Evolutionary conservation across 2,888 invertebrate species (phyloP).

Genomic region (Drosophila leonis): DNA sequence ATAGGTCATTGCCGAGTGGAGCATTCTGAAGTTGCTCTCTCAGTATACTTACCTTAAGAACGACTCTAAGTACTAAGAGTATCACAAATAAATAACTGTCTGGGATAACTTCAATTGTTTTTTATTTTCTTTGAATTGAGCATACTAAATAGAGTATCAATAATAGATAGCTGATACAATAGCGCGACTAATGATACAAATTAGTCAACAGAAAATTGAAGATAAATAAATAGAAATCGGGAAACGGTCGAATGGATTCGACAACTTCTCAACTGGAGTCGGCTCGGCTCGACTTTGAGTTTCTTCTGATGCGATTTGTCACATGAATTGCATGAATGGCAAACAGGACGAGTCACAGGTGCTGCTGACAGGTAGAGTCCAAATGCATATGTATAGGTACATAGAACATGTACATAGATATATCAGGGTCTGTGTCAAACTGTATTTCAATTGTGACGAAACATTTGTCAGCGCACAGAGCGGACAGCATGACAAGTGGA

Average conservation of each 20-base stretch:
- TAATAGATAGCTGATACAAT: neutral
- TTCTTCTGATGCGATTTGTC: constrained; percentile 51
- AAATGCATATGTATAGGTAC: neutral
- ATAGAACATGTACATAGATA: neutral
- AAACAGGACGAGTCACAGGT: constrained; percentile 19
- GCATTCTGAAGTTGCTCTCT: neutral
- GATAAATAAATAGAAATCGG: neutral
- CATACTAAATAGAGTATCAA: neutral
- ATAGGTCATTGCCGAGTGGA: neutral
- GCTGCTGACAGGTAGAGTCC: constrained; percentile 25
- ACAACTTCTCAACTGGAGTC: neutral
- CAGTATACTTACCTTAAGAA: neutral
- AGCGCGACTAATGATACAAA: constrained; percentile 18
- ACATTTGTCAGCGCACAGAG: constrained; percentile 22
- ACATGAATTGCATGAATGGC: constrained; percentile 32
- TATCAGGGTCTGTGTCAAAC: constrained; percentile 31
- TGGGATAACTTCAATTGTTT: neutral
- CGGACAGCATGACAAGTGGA: constrained; percentile 70
- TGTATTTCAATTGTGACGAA: constrained; percentile 43
- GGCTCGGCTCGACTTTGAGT: constrained; percentile 1
- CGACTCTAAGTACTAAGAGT: too few species aligned
- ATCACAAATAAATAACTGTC: neutral
- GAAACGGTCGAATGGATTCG: neutral
- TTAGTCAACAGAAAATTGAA: constrained; percentile 29
- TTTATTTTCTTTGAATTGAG: neutral